These are phyloP conservation scores for Tribolium madens DNA, from an alignment of 1,140 invertebrate genomes.

Conservation along the genomic window DNA sequence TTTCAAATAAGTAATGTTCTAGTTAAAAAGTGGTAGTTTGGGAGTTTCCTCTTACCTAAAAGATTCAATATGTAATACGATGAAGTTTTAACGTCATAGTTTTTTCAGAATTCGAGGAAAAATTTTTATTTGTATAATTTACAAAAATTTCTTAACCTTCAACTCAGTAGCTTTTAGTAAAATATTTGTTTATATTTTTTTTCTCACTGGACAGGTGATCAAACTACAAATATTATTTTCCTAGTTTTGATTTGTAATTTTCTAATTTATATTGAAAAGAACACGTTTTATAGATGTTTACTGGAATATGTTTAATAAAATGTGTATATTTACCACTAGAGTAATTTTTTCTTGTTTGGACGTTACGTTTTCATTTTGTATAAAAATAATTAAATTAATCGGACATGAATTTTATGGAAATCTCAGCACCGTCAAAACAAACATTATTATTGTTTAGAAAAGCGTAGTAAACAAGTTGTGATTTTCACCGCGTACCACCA, in stretches of 20 bases:
- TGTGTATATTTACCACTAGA: neutral
- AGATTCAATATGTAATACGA: no score
- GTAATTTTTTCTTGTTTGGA: no score
- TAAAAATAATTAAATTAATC: neutral
- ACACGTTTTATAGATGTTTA: neutral
- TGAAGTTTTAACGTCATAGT: no score
- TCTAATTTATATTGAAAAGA: neutral
- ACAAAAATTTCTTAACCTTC: neutral
- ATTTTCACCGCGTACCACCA: constrained; percentile 25
- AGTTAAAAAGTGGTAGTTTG: no score
- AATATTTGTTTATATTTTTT: neutral
- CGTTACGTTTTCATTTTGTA: no score
- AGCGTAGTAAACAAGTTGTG: constrained; percentile 29
- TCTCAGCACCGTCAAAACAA: constrained; percentile 23
- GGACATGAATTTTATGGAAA: constrained; percentile 10
- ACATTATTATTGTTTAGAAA: constrained; percentile 30
- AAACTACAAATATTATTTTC: neutral
- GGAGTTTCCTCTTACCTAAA: no score
- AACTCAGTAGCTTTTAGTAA: neutral
- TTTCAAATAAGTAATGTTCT: no score
- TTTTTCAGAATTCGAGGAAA: no score
- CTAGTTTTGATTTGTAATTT: neutral
- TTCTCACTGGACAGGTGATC: neutral
- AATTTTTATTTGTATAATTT: neutral
- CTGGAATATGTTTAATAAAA: neutral